Evolutionary conservation across 2,797 vertebrate species (phyloP).

Genomic region (Novumbra hubbsi): DNA sequence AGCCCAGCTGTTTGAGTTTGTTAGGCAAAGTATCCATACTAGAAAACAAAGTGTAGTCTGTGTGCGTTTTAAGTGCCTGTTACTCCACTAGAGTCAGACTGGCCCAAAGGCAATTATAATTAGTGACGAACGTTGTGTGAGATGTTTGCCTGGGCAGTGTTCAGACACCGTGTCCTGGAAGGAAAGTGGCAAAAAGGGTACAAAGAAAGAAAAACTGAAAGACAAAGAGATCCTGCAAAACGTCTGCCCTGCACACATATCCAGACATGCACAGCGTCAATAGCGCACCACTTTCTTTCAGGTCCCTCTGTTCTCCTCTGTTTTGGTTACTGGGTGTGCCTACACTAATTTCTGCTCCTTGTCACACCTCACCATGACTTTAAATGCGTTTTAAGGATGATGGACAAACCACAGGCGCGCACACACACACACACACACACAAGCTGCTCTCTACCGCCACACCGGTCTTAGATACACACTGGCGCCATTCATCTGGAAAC

Average conservation of each 20-base stretch:
- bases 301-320: constrained; percentile 4
- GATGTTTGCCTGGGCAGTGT: not conserved
- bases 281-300: constrained; percentile 17
- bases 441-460: not conserved
- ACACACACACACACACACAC: not conserved
- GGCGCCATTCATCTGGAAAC: not conserved
- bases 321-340: not conserved
- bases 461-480: not conserved
- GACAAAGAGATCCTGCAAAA: not conserved
- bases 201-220: not conserved
- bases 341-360: not conserved
- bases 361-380: not conserved
- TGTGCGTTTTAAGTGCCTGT: not conserved
- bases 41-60: not conserved
- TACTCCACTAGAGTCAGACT: not conserved
- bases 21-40: too few species aligned
- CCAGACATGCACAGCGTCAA: constrained; percentile 6
- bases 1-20: too few species aligned
- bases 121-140: not conserved
- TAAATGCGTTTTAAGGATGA: too few species aligned
- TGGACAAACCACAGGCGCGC: too few species aligned
- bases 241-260: not conserved
- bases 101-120: not conserved
- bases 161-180: not conserved
- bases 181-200: not conserved